Evolutionary conservation across 2,797 vertebrate species (phyloP).

Genomic region (Ammospiza maritima): DNA sequence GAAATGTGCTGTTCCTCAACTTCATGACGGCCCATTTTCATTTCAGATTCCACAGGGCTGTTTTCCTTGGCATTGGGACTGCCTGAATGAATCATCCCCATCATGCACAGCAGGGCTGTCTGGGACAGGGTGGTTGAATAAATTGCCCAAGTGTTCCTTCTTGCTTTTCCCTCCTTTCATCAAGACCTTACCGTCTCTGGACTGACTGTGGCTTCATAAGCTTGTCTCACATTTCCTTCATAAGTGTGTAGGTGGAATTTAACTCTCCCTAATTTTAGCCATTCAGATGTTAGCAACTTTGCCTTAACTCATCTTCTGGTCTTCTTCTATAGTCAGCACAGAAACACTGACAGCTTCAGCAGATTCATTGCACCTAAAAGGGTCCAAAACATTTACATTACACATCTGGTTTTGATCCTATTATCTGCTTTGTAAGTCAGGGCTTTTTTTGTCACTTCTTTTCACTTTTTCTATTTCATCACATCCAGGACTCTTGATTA

Average conservation of each 20-base stretch:
- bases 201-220: background rate
- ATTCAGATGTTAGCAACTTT: background rate
- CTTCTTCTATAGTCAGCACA: background rate
- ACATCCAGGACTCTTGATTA: background rate
- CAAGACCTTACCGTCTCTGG: background rate
- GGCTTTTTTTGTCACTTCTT: background rate
- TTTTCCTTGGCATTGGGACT: slow-evolving; percentile 48
- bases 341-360: background rate
- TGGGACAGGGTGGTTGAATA: slow-evolving; percentile 14
- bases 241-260: background rate
- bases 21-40: slow-evolving; percentile 17
- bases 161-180: slow-evolving; percentile 32
- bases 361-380: background rate
- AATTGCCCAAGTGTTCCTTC: background rate
- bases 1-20: slow-evolving; percentile 34
- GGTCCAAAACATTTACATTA: background rate
- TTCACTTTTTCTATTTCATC: background rate
- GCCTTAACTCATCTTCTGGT: background rate
- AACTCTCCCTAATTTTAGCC: background rate
- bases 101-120: slow-evolving; percentile 58
- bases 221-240: slow-evolving; percentile 28
- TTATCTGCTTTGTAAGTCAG: background rate
- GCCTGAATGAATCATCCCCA: slow-evolving; percentile 50
- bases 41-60: slow-evolving; percentile 25
- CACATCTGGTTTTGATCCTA: background rate